These are phyloP conservation scores for Zhuqinia jingwanae DNA, from an alignment of 2,888 invertebrate genomes.

Conservation along the genomic window DNA sequence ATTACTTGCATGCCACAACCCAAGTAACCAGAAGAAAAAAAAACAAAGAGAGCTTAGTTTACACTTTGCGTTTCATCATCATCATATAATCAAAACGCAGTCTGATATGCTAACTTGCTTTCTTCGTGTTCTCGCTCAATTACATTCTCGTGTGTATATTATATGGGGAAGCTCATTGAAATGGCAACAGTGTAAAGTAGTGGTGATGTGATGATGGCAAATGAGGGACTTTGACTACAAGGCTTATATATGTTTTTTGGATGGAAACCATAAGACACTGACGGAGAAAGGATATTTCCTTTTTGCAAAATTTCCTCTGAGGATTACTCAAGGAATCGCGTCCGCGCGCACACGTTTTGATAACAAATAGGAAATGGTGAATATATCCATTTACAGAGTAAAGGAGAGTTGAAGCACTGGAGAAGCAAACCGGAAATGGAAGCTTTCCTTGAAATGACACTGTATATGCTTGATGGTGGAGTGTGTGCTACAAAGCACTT, in stretches of 20 bases:
- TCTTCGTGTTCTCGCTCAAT: not conserved
- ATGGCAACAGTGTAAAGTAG: slow-evolving; percentile 31
- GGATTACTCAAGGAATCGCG: slow-evolving; percentile 57
- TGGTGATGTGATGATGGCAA: slow-evolving; percentile 39
- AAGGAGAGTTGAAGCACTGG: not conserved
- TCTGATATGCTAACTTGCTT: not conserved
- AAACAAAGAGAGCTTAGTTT: not conserved
- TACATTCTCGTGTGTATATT: slow-evolving; percentile 30
- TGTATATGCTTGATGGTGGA: not conserved
- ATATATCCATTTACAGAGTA: not conserved
- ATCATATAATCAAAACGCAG: slow-evolving; percentile 28
- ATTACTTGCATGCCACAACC: not conserved
- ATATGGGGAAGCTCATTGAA: slow-evolving; percentile 42
- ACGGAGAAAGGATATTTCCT: slow-evolving; percentile 41
- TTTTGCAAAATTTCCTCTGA: slow-evolving; percentile 77
- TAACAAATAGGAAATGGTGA: slow-evolving; percentile 33
- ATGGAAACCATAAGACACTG: too few species aligned
- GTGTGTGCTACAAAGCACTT: not conserved
- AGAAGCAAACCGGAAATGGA: slow-evolving; percentile 45
- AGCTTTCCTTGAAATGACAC: slow-evolving; percentile 42
- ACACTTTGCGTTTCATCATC: slow-evolving; percentile 6
- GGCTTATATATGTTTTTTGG: too few species aligned
- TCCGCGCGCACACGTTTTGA: slow-evolving; percentile 2
- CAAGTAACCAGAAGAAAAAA: not conserved
- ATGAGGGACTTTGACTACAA: slow-evolving; percentile 4